phyloP scores from a whole-genome alignment of 2,797 vertebrate genomes.

The Pipistrellus pipistrellus region DNA sequence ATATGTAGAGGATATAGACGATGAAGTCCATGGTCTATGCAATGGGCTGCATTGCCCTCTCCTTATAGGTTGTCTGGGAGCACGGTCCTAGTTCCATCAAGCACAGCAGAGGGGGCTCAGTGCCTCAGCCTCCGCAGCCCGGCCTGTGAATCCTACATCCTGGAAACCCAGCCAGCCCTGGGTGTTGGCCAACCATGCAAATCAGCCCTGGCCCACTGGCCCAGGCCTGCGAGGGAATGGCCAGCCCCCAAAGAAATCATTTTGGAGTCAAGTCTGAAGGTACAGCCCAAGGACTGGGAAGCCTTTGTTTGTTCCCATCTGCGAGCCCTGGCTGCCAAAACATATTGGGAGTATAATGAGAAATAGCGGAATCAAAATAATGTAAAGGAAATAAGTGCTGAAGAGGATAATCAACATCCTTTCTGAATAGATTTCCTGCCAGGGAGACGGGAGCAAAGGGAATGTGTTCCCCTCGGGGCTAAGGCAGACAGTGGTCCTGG shows the following conservation, averaged over 20 bases:
- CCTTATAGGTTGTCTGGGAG: not conserved
- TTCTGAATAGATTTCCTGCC: conserved; percentile 84
- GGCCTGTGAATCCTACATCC: fast-evolving
- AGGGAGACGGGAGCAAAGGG: conserved; percentile 77
- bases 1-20: no score
- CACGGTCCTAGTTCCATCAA: not conserved
- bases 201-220: not conserved
- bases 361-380: conserved; percentile 79
- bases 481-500: conserved; percentile 78
- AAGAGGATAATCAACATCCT: conserved; percentile 78
- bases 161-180: not conserved
- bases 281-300: not conserved
- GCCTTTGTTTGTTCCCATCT: conserved; percentile 70
- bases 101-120: fast-evolving
- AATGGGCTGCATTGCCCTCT: no score
- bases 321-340: conserved; percentile 73
- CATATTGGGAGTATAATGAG: conserved; percentile 62
- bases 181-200: not conserved
- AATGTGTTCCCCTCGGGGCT: conserved; percentile 69
- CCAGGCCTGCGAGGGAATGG: not conserved
- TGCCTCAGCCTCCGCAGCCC: not conserved
- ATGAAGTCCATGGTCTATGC: not conserved
- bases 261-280: conserved; percentile 21
- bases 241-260: not conserved
- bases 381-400: conserved; percentile 79